Percentiles rank a stretch among this genome's conserved stretches.
phyloP scores from a whole-genome alignment of 2,113 vertebrate genomes.

The Ictidomys tridecemlineatus region DNA sequence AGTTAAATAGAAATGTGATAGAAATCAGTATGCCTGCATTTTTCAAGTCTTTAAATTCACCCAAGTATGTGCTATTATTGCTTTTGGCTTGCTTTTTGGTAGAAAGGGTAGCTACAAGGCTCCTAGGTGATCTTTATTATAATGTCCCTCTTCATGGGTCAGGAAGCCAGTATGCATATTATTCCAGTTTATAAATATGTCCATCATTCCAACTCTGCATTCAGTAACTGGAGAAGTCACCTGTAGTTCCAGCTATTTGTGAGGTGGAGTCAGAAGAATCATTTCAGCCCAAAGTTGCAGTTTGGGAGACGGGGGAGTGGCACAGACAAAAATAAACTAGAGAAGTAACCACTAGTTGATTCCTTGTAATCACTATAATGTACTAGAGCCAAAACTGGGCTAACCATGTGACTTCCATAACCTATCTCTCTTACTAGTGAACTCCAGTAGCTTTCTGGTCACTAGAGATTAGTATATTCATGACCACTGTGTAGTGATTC shows the following conservation, averaged over 20 bases:
- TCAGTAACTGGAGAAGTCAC: not conserved
- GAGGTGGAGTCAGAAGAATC: not conserved
- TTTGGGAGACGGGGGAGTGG: too few relatives aligned
- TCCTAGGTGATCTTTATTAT: not conserved
- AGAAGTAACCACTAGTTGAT: not conserved
- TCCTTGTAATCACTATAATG: not conserved
- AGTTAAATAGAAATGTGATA: not conserved
- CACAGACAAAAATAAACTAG: too few relatives aligned
- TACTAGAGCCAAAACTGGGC: not conserved
- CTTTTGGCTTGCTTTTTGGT: not conserved
- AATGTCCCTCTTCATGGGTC: not conserved
- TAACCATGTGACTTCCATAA: not conserved
- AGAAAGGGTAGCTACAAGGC: not conserved
- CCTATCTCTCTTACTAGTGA: not conserved
- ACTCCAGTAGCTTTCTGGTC: not conserved
- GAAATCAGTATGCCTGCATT: not conserved
- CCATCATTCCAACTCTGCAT: not conserved
- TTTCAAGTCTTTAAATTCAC: not conserved
- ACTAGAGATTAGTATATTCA: not conserved
- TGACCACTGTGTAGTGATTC: not conserved
- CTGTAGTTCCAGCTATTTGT: not conserved
- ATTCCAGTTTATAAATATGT: not conserved
- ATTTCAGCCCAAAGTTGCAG: too few relatives aligned
- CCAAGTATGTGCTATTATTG: conserved; percentile 3
- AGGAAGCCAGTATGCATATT: not conserved